These are phyloP conservation scores for Chaetops frenatus DNA, from an alignment of 2,113 vertebrate genomes.

Conservation along the genomic window DNA sequence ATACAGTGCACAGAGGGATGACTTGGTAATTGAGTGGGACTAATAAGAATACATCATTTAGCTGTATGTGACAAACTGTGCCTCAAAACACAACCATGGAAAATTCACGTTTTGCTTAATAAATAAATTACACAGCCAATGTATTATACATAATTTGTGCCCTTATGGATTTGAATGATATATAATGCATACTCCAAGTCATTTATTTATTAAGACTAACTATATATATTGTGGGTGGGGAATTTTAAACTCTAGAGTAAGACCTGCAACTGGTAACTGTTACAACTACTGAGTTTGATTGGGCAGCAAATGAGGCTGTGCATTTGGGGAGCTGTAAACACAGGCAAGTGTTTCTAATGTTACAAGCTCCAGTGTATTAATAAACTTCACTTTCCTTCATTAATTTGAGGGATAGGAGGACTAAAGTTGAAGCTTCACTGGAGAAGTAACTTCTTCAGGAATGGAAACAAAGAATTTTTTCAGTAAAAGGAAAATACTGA, in stretches of 20 bases:
- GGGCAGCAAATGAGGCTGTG: slow-evolving; percentile 60
- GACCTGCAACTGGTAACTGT: slow-evolving; percentile 51
- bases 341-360: background rate
- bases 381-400: slow-evolving; percentile 14
- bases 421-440: background rate
- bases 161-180: slow-evolving; percentile 89
- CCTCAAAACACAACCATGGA: slow-evolving; percentile 80
- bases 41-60: slow-evolving; percentile 88
- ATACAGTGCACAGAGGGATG: slow-evolving; percentile 77
- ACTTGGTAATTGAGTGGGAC: slow-evolving; percentile 85
- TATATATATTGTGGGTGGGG: slow-evolving; percentile 73
- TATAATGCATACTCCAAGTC: slow-evolving; percentile 91
- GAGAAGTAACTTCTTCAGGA: background rate
- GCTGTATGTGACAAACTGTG: slow-evolving; percentile 79
- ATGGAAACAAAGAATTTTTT: background rate
- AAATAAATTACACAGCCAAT: slow-evolving; percentile 95
- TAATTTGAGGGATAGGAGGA: background rate
- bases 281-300: slow-evolving; percentile 35
- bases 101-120: slow-evolving; percentile 95
- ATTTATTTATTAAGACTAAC: slow-evolving; percentile 96
- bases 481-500: background rate
- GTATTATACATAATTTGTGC: slow-evolving; percentile 93
- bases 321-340: slow-evolving; percentile 32
- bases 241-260: slow-evolving; percentile 65
- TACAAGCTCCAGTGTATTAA: slow-evolving; percentile 17